phyloP scores from a whole-genome alignment of 2,888 invertebrate species.

The Hedychridium roseum region DNA sequence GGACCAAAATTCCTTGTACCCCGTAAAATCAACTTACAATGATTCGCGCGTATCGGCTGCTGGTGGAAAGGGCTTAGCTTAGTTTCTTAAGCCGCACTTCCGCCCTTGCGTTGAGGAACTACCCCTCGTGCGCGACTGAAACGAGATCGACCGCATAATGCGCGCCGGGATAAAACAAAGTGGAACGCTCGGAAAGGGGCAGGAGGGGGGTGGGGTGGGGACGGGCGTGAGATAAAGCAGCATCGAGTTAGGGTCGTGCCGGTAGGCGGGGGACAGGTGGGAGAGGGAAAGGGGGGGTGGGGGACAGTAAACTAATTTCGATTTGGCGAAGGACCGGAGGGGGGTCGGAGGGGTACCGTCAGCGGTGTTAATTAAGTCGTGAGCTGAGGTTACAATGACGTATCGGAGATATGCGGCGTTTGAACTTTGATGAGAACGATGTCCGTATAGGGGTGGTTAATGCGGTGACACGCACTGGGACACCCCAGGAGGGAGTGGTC shows the following conservation, averaged over 20 bases:
- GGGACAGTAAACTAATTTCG: conserved; percentile 16
- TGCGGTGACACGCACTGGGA: conserved; percentile 57
- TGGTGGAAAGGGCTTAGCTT: too few species aligned
- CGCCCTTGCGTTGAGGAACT: too few species aligned
- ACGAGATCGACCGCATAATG: too few species aligned
- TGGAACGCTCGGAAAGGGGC: not conserved
- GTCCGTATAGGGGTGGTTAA: conserved; percentile 49
- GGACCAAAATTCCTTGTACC: too few species aligned
- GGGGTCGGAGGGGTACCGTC: conserved; percentile 1
- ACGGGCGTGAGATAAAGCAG: too few species aligned
- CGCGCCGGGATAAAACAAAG: too few species aligned
- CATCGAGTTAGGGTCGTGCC: not conserved
- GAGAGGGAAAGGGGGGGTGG: not conserved
- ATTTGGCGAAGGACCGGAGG: not conserved
- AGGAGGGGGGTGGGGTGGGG: not conserved
- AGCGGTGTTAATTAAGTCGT: conserved; percentile 42
- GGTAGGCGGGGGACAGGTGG: not conserved
- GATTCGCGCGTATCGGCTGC: too few species aligned
- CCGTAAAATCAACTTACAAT: too few species aligned
- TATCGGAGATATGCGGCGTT: conserved; percentile 50
- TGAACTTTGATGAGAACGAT: conserved; percentile 53
- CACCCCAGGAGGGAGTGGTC: conserved; percentile 55
- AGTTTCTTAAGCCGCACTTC: too few species aligned
- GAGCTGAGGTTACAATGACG: conserved; percentile 45
- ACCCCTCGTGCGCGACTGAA: too few species aligned